Base-by-base conservation (phyloP, 2,797 vertebrate species). In the Smutsia gigantea region DNA sequence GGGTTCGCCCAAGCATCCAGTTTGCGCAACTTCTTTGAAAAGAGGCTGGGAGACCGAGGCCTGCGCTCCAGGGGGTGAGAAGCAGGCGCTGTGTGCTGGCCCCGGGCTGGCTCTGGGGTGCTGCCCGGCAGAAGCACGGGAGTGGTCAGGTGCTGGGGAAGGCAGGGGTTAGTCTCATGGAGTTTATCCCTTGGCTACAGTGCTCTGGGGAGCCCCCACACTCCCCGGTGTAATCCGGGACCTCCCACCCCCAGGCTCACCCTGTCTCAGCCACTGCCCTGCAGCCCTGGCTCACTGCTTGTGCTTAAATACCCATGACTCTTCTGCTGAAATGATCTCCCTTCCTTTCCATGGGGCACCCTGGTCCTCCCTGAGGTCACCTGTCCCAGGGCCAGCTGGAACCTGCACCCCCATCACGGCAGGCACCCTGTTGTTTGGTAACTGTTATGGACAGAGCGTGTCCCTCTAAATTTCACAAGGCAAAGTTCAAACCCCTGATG, bases 1-100 rank as follows among this genome's bases (percentile, higher is more conserved):
- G 68, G 71, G 31, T 87, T 46, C 68, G 23, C 88, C 59, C 68
- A 29, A 75, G 34, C 61, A 25, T 0, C 49, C 46, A 15, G 4
- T 75, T 94, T 94, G 82, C 79, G 86, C 63, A 95, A 77, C 55
- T 29, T 77, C 64, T 11, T 25, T 51, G 42, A 72, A 64, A 64
- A 79, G 55, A 64, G 61, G n/a, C 59, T 63, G 57, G 61, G 64
- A 29, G 64, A 69, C 42, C 15, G 7, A 25, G 89, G 27, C 17
- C 53, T 78, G 49, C 0, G 4, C 42, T 81, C 34, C 57, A 46
- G 46, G 11, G 46, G 46, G 10, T 46, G 46, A 46, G 46, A 46
- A 10, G 46, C 11, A 46, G 46, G 46, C 46, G 11, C 46, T 46
- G 11, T 46, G 9, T 12, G 11, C 31, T 10, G 0, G 11, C 29